Conservation (phyloP, 2,113 vertebrate species). For the Saimiri boliviensis region DNA sequence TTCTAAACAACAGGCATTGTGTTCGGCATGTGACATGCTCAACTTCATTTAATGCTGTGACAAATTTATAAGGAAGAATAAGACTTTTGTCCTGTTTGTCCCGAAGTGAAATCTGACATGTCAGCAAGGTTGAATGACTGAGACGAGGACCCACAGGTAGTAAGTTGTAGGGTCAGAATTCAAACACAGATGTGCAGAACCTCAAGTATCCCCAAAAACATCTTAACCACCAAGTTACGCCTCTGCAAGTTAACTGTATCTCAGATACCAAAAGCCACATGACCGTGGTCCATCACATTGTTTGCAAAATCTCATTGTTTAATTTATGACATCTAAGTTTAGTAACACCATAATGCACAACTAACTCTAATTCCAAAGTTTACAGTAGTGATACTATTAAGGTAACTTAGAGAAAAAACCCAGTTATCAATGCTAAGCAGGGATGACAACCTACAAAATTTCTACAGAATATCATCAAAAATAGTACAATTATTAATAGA, state of each 20-base stretch:
- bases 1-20: neutral
- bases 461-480: neutral
- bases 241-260: neutral
- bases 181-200: neutral
- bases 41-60: neutral
- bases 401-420: neutral
- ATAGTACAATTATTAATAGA: neutral
- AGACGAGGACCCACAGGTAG: neutral
- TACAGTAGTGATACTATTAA: neutral
- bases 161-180: neutral
- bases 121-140: neutral
- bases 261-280: neutral
- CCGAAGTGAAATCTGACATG: neutral
- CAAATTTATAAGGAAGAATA: neutral
- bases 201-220: neutral
- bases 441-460: neutral
- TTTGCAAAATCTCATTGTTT: neutral
- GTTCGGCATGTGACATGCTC: neutral
- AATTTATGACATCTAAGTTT: neutral
- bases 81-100: neutral
- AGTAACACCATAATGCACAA: neutral
- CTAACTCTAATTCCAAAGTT: neutral
- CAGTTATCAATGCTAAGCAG: neutral
- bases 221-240: fast-evolving
- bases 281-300: neutral